Conservation (phyloP, 2,888 invertebrate genomes). For the Drosophila engyochracea region DNA sequence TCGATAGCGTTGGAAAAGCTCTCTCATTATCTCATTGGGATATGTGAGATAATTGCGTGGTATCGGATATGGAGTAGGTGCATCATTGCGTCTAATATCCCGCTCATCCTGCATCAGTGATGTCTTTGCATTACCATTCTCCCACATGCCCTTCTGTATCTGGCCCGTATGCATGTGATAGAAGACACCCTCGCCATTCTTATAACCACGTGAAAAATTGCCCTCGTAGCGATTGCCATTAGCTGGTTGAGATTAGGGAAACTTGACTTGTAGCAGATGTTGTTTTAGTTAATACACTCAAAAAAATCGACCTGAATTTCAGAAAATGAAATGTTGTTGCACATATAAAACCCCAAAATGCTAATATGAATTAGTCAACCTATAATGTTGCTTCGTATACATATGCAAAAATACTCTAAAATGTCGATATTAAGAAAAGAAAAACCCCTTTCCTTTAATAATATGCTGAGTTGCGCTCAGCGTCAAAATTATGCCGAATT, state of each 20-base stretch:
- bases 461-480: no score
- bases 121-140: slow-evolving; percentile 74
- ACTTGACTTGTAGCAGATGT: neutral
- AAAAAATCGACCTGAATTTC: no score
- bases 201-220: slow-evolving; percentile 80
- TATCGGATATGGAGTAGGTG: slow-evolving; percentile 77
- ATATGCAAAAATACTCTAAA: no score
- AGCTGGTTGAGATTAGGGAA: slow-evolving; percentile 49
- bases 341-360: no score
- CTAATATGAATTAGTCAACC: no score
- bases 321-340: no score
- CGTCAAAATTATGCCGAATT: no score
- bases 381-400: no score
- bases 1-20: slow-evolving; percentile 75
- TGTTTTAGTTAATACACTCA: neutral
- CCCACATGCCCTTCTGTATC: slow-evolving; percentile 84
- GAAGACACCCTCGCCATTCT: slow-evolving; percentile 84
- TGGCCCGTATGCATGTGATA: slow-evolving; percentile 84
- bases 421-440: no score
- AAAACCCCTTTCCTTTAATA: no score
- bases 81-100: slow-evolving; percentile 64
- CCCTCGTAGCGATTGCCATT: slow-evolving; percentile 85
- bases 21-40: slow-evolving; percentile 76
- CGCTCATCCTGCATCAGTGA: slow-evolving; percentile 82
- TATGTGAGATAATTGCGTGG: slow-evolving; percentile 65